phyloP scores from a whole-genome alignment of 2,888 invertebrate species.

The Eumacrocentrus americanus region DNA sequence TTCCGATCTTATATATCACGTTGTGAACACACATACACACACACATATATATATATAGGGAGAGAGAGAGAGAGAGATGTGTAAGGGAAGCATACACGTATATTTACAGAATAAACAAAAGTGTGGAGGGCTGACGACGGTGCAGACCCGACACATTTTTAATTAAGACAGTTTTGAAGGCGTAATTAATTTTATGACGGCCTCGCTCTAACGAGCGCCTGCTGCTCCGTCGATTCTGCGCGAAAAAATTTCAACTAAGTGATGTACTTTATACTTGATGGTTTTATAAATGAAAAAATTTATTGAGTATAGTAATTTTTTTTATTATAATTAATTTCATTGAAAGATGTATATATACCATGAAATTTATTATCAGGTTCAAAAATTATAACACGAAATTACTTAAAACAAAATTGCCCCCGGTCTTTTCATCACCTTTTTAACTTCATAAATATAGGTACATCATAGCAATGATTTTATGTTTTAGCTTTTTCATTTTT shows the following conservation, averaged over 20 bases:
- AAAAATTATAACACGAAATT: too few species aligned
- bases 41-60: neutral
- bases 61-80: neutral
- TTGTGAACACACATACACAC: conserved; percentile 22
- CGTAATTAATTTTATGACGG: conserved; percentile 60
- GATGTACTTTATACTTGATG: too few species aligned
- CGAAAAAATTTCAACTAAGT: neutral
- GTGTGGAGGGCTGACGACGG: conserved; percentile 37
- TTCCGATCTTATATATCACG: neutral
- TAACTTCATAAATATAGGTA: too few species aligned
- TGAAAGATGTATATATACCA: too few species aligned
- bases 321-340: too few species aligned
- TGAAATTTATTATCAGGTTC: too few species aligned
- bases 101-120: conserved; percentile 21
- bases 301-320: too few species aligned
- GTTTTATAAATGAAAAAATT: neutral
- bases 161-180: conserved; percentile 59
- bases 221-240: conserved; percentile 33
- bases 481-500: too few species aligned
- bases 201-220: conserved; percentile 37
- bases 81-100: too few species aligned
- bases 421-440: too few species aligned
- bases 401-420: too few species aligned
- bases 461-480: too few species aligned
- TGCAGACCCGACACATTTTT: conserved; percentile 55